These are phyloP conservation scores for Phalacrocorax pelagicus DNA, from an alignment of 2,113 vertebrate species.

Conservation along the genomic window DNA sequence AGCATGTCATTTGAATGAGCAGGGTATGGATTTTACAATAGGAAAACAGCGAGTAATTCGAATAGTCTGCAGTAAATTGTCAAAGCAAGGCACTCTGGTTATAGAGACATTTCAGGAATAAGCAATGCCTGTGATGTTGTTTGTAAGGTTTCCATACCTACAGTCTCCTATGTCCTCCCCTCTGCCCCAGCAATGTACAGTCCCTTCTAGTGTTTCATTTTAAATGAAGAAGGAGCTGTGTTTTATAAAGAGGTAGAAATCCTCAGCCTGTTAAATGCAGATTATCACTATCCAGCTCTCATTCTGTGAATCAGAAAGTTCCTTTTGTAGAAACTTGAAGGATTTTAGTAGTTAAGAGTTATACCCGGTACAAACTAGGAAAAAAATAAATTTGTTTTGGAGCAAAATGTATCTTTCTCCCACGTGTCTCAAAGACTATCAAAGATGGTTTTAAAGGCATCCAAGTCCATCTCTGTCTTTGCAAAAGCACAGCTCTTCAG, in stretches of 20 bases:
- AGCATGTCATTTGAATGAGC: not conserved
- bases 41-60: not conserved
- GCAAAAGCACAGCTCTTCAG: not conserved
- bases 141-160: not conserved
- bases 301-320: not conserved
- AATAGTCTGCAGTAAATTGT: conserved; percentile 24
- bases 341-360: not conserved
- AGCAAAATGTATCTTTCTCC: not conserved
- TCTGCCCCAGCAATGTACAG: not conserved
- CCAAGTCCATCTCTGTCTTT: not conserved
- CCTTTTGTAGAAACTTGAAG: not conserved
- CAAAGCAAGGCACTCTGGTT: conserved; percentile 3
- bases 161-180: not conserved
- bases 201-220: not conserved
- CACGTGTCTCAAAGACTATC: accelerated
- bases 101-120: not conserved
- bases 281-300: not conserved
- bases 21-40: not conserved
- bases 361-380: not conserved
- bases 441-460: not conserved
- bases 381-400: not conserved
- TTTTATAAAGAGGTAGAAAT: conserved; percentile 19
- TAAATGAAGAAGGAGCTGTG: not conserved
- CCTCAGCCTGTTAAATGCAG: not conserved
- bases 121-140: not conserved